Conservation (phyloP, 1,140 invertebrate species). For the Diachasmimorpha longicaudata region DNA sequence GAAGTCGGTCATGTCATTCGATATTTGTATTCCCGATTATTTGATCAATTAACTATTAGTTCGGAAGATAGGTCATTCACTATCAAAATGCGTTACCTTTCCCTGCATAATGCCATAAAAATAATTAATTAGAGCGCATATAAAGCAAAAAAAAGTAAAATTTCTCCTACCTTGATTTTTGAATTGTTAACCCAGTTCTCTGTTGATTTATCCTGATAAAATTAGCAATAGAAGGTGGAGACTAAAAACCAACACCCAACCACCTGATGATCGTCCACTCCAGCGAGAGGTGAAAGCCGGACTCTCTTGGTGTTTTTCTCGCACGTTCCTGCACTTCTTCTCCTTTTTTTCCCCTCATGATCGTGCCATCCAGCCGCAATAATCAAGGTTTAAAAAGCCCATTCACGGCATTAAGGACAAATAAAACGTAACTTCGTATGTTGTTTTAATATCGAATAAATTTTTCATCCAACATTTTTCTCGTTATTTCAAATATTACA, state of each 20-base stretch:
- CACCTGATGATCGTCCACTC: constrained; percentile 28
- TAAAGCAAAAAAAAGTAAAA: too few species aligned
- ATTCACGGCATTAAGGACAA: background rate
- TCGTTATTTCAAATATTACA: constrained; percentile 36
- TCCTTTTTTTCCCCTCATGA: constrained; percentile 8
- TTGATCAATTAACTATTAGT: too few species aligned
- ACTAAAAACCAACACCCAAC: background rate
- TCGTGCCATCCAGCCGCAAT: background rate
- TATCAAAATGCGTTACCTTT: too few species aligned
- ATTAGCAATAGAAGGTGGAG: too few species aligned
- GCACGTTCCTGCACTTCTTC: constrained; percentile 29
- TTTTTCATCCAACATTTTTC: constrained; percentile 24
- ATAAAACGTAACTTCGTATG: background rate
- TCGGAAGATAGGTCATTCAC: too few species aligned
- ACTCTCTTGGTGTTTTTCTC: constrained; percentile 32
- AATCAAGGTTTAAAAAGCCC: background rate
- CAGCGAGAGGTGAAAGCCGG: constrained; percentile 37
- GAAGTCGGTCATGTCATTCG: too few species aligned
- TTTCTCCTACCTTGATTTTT: too few species aligned
- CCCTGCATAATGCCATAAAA: too few species aligned
- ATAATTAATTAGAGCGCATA: too few species aligned
- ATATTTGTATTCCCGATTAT: too few species aligned
- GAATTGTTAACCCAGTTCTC: too few species aligned
- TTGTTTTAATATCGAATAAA: constrained; percentile 13
- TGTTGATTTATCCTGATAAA: too few species aligned